A percentile compares a stretch with the other conserved stretches of the same genome.
phyloP scores from a whole-genome alignment of 2,888 invertebrate genomes.

The Campaea margaritaria region DNA sequence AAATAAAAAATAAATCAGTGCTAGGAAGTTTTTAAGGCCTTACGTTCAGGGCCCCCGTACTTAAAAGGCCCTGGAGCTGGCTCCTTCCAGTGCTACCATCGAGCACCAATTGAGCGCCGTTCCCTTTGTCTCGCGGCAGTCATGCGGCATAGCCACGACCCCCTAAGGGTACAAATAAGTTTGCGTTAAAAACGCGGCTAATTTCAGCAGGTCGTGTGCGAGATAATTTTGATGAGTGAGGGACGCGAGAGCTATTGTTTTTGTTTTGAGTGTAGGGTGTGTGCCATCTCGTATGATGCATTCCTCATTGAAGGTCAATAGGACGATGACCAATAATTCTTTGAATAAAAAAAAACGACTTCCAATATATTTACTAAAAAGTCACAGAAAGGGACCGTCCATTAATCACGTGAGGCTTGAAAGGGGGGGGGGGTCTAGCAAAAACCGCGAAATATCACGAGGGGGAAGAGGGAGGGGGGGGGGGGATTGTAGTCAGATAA shows the following conservation, averaged over 20 bases:
- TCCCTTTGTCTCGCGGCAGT: slow-evolving; percentile 47
- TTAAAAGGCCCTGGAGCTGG: background rate
- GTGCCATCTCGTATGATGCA: too few relatives aligned
- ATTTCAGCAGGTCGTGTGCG: slow-evolving; percentile 10
- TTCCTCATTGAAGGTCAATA: too few relatives aligned
- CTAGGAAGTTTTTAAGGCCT: background rate
- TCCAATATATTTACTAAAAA: too few relatives aligned
- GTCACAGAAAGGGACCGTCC: too few relatives aligned
- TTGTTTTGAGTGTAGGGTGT: slow-evolving; percentile 1
- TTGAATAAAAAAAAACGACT: too few relatives aligned
- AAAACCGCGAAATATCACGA: too few relatives aligned
- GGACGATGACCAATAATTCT: too few relatives aligned
- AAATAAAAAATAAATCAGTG: too few relatives aligned
- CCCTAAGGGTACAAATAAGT: slow-evolving; percentile 26
- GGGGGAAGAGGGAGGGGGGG: too few relatives aligned
- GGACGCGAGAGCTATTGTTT: slow-evolving; percentile 6
- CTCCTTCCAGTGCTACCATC: slow-evolving; percentile 32
- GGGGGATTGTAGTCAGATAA: too few relatives aligned
- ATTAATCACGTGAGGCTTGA: too few relatives aligned
- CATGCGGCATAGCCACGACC: slow-evolving; percentile 46
- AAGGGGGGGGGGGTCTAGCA: too few relatives aligned
- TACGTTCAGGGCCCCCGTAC: background rate
- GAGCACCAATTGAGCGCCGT: slow-evolving; percentile 35
- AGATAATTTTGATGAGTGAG: slow-evolving; percentile 21
- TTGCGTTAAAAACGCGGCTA: slow-evolving; percentile 18